These are phyloP conservation scores for Nomada hirtipes DNA, from an alignment of 2,888 invertebrate species.

Conservation along the genomic window DNA sequence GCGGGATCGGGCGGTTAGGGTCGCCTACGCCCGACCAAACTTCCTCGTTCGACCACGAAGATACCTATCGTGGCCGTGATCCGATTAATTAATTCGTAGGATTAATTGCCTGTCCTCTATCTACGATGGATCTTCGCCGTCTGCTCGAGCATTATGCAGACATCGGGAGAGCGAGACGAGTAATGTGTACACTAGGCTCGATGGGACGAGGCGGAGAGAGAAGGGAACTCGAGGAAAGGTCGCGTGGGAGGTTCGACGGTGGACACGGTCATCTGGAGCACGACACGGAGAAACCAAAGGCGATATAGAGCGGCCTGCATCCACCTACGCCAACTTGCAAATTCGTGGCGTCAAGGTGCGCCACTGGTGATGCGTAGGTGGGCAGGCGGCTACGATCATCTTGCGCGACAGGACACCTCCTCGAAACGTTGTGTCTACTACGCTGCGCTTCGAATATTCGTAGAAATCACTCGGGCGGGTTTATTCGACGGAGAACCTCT, in stretches of 20 bases:
- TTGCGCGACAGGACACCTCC: constrained; percentile 15
- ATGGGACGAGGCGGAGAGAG: constrained; percentile 61
- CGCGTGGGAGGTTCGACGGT: constrained; percentile 74
- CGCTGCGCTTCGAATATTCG: neutral
- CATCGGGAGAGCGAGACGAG: constrained; percentile 6
- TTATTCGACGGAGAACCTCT: neutral
- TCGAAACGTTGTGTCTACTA: constrained; percentile 20
- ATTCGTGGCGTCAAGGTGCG: constrained; percentile 53
- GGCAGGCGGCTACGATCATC: constrained; percentile 16
- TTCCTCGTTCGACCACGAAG: constrained; percentile 59
- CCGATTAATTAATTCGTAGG: constrained; percentile 74
- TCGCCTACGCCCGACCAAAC: constrained; percentile 67
- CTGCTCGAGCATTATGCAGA: constrained; percentile 48
- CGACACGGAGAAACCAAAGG: constrained; percentile 42
- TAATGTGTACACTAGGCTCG: neutral
- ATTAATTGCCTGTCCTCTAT: constrained; percentile 72
- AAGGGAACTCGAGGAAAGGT: constrained; percentile 69
- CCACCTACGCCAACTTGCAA: constrained; percentile 56
- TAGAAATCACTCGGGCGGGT: neutral
- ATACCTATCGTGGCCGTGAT: constrained; percentile 65
- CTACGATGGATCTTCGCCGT: constrained; percentile 64
- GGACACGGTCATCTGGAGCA: constrained; percentile 61
- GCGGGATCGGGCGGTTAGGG: constrained; percentile 63
- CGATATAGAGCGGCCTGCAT: constrained; percentile 54
- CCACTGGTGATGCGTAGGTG: constrained; percentile 30